Conservation (phyloP, 2,888 invertebrate genomes). For the Meloe dianella region DNA sequence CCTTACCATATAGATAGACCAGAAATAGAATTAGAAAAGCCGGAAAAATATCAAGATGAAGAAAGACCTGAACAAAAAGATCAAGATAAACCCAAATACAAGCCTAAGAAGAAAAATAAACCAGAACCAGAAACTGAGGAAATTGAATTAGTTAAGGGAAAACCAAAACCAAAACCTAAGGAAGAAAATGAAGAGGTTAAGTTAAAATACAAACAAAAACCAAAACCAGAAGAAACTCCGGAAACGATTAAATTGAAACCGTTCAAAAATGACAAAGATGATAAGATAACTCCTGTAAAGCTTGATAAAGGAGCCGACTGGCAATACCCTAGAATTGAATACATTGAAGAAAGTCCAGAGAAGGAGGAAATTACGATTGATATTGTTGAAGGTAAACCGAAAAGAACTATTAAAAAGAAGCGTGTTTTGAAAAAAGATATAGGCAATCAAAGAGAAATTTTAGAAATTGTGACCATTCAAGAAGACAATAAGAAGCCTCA, state of each 20-base stretch:
- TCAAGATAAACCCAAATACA: slow-evolving; percentile 44
- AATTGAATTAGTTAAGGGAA: slow-evolving; percentile 42
- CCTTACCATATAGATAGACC: slow-evolving; percentile 53
- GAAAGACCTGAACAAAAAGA: slow-evolving; percentile 45
- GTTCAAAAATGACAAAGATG: slow-evolving; percentile 49
- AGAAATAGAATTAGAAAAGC: slow-evolving; percentile 52
- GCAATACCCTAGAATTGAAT: slow-evolving; percentile 35
- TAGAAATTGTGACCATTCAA: slow-evolving; percentile 32
- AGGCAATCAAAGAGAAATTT: slow-evolving; percentile 42
- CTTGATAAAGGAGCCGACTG: slow-evolving; percentile 25
- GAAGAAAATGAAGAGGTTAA: slow-evolving; percentile 56
- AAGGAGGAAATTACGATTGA: slow-evolving; percentile 40
- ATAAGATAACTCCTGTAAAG: slow-evolving; percentile 43
- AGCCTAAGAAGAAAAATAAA: slow-evolving; percentile 40
- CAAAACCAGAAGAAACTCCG: slow-evolving; percentile 44
- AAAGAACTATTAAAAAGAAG: slow-evolving; percentile 45
- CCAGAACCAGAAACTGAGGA: slow-evolving; percentile 40
- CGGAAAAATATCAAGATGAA: slow-evolving; percentile 48
- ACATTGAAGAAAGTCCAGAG: slow-evolving; percentile 45
- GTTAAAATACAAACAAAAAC: slow-evolving; percentile 49
- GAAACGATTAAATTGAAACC: slow-evolving; percentile 41
- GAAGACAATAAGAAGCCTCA: slow-evolving; percentile 39
- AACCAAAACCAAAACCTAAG: slow-evolving; percentile 47
- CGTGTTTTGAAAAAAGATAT: slow-evolving; percentile 59
- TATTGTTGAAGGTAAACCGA: slow-evolving; percentile 39